Conservation (phyloP, 2,113 vertebrate species). For the Platysternon megacephalum region DNA sequence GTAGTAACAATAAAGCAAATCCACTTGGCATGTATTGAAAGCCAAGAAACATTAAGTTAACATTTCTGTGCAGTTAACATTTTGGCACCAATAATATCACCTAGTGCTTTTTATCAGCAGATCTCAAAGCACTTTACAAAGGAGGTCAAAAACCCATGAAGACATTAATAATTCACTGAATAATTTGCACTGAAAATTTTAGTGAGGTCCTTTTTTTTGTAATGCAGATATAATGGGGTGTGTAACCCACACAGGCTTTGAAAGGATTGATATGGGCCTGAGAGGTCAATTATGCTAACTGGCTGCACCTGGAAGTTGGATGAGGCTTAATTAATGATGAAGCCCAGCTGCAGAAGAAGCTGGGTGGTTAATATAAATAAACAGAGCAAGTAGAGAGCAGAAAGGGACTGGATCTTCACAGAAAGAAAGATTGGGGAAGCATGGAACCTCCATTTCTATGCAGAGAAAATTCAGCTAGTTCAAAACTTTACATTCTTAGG, state of each 20-base stretch:
- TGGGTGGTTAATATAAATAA: not conserved
- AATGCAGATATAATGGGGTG: not conserved
- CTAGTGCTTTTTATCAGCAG: not conserved
- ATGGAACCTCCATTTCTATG: not conserved
- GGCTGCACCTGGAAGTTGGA: not conserved
- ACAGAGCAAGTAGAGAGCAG: not conserved
- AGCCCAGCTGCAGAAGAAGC: not conserved
- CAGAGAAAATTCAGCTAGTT: not conserved
- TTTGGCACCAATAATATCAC: not conserved
- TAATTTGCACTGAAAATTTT: not conserved
- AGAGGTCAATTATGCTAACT: not conserved
- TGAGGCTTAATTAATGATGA: not conserved
- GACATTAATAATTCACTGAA: not conserved
- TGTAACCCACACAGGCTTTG: not conserved
- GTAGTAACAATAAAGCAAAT: not conserved
- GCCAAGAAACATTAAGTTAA: not conserved
- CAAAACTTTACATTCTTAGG: not conserved
- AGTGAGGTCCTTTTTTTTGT: not conserved
- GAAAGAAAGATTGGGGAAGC: not conserved
- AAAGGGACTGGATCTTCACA: not conserved
- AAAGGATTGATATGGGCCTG: not conserved
- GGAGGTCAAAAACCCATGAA: not conserved
- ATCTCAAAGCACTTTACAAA: not conserved
- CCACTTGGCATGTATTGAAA: not conserved
- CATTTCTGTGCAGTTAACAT: rapidly evolving